Conservation (phyloP, 2,113 vertebrate genomes). For the Rousettus leschenaultii region DNA sequence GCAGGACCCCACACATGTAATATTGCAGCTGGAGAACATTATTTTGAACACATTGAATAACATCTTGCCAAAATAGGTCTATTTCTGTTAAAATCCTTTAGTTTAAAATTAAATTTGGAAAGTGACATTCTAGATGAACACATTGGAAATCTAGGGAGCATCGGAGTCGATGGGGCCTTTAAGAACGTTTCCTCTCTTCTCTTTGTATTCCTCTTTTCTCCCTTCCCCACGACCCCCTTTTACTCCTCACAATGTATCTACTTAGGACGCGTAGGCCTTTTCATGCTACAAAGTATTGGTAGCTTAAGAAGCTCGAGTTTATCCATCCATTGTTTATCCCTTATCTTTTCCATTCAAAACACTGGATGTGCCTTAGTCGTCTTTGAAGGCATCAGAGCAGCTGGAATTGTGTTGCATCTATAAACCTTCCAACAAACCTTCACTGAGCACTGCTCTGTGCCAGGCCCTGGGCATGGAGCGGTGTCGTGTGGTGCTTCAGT, state of each 20-base stretch:
- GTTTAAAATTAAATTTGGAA: background rate
- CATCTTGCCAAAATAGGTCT: background rate
- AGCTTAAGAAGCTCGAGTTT: background rate
- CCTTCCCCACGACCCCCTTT: background rate
- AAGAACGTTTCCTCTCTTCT: background rate
- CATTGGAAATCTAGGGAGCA: background rate
- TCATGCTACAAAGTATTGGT: background rate
- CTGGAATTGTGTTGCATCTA: background rate
- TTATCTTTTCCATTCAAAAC: background rate
- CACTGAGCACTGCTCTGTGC: background rate
- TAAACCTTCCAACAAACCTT: background rate
- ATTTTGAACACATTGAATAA: background rate
- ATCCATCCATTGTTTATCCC: background rate
- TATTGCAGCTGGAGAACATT: background rate
- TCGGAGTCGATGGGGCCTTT: background rate
- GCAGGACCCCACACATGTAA: fast-evolving
- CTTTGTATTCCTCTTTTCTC: background rate
- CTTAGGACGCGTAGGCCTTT: background rate
- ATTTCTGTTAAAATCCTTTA: background rate
- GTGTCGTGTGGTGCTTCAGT: background rate
- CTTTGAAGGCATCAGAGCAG: background rate
- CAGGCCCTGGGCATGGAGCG: background rate
- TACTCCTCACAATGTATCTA: background rate
- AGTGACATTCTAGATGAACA: background rate
- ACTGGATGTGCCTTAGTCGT: background rate